Evolutionary conservation across 2,888 invertebrate species (phyloP).

Genomic region (Netelia fuscicornis): DNA sequence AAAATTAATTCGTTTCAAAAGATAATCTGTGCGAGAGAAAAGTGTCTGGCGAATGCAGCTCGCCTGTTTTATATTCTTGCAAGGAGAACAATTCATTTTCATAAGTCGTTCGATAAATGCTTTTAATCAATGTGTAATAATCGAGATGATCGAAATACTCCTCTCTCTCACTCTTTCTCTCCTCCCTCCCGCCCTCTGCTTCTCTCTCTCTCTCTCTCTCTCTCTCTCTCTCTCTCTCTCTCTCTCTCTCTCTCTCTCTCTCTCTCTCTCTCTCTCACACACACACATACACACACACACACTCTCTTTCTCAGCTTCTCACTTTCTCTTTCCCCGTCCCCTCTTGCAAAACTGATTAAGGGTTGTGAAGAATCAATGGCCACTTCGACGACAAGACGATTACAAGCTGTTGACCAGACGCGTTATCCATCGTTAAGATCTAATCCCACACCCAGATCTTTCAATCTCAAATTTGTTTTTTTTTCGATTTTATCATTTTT

Average conservation of each 20-base stretch:
- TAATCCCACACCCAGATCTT: slow-evolving; percentile 21
- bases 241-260: background rate
- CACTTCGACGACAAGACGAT: slow-evolving; percentile 56
- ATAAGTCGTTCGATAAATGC: slow-evolving; percentile 22
- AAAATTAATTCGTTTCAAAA: background rate
- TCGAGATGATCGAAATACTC: slow-evolving; percentile 35
- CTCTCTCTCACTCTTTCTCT: background rate
- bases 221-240: background rate
- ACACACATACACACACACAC: background rate
- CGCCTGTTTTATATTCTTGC: background rate
- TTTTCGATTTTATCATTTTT: background rate
- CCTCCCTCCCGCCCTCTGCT: background rate
- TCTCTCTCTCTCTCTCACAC: background rate
- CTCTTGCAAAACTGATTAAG: slow-evolving; percentile 27
- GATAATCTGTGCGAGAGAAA: slow-evolving; percentile 11
- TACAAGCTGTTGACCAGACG: slow-evolving; percentile 57
- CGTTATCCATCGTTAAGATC: slow-evolving; percentile 28
- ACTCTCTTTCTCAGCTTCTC: background rate
- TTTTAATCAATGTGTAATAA: slow-evolving; percentile 39
- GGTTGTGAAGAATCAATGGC: slow-evolving; percentile 54
- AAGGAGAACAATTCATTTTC: slow-evolving; percentile 37
- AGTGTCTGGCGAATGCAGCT: slow-evolving; percentile 3
- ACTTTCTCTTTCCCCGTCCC: background rate
- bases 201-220: background rate
- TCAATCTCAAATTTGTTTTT: background rate